Percentiles rank a stretch among this genome's conserved stretches.
These are phyloP conservation scores for Zygaena filipendulae DNA, from an alignment of 2,888 invertebrate genomes.

Conservation along the genomic window DNA sequence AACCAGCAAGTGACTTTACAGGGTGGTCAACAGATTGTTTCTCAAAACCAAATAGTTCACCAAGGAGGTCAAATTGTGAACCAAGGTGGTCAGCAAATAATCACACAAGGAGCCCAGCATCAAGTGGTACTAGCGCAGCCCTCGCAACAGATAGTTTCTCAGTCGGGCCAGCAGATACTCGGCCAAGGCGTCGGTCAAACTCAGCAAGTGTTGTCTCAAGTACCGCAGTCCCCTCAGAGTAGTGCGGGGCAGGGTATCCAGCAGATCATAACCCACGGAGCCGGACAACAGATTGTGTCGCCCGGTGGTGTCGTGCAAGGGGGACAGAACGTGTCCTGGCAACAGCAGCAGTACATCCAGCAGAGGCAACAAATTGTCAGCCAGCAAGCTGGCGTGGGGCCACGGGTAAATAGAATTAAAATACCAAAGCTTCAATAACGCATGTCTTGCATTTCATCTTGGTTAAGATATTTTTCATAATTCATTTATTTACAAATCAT, in stretches of 20 bases:
- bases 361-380: slow-evolving; percentile 63
- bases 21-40: slow-evolving; percentile 55
- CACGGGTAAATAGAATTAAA: slow-evolving; percentile 60
- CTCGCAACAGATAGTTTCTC: slow-evolving; percentile 58
- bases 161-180: slow-evolving; percentile 57
- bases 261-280: slow-evolving; percentile 60
- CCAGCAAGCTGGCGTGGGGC: slow-evolving; percentile 61
- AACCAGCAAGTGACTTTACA: slow-evolving; percentile 61
- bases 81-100: slow-evolving; percentile 53
- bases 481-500: slow-evolving; percentile 1
- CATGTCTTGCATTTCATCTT: too few relatives aligned
- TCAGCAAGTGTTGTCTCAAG: slow-evolving; percentile 51
- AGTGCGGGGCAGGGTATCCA: slow-evolving; percentile 49
- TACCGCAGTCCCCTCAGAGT: slow-evolving; percentile 50
- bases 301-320: slow-evolving; percentile 56
- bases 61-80: slow-evolving; percentile 58
- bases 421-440: slow-evolving; percentile 2
- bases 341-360: slow-evolving; percentile 59
- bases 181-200: slow-evolving; percentile 48
- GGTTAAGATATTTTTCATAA: not conserved
- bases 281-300: slow-evolving; percentile 57
- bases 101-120: slow-evolving; percentile 55
- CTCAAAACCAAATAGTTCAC: slow-evolving; percentile 56
- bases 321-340: slow-evolving; percentile 57
- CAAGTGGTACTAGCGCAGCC: slow-evolving; percentile 60